phyloP scores from a whole-genome alignment of 2,113 vertebrate genomes.

The Oreamnos americanus region DNA sequence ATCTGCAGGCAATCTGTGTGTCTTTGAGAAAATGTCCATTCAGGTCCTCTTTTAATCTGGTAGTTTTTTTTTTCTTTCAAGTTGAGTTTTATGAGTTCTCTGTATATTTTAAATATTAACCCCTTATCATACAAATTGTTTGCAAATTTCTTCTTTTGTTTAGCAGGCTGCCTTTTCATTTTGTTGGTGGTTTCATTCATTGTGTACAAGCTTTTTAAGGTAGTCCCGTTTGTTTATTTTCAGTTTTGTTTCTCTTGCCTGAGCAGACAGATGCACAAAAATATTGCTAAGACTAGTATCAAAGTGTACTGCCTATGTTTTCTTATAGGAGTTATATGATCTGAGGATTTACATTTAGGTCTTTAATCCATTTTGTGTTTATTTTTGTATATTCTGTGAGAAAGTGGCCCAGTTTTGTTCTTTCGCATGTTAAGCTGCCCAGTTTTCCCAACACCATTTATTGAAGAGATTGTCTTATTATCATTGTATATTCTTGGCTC shows the following conservation, averaged over 20 bases:
- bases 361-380: background rate
- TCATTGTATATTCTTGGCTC: background rate
- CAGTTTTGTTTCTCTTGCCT: background rate
- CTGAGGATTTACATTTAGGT: background rate
- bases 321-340: background rate
- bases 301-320: background rate
- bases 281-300: background rate
- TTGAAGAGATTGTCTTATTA: background rate
- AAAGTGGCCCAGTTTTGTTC: background rate
- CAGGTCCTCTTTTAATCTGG: background rate
- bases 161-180: background rate
- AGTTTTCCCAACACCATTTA: background rate
- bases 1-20: background rate
- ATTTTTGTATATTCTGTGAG: background rate
- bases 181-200: background rate
- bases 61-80: background rate
- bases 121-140: background rate
- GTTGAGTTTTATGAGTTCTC: background rate
- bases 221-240: background rate
- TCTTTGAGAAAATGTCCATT: background rate
- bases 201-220: background rate
- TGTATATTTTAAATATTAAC: background rate
- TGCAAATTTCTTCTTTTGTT: background rate
- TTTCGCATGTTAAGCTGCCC: background rate
- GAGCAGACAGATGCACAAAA: background rate